Conservation (phyloP, 92 coral and sea anemone species). For the Pocillopora meandrina region DNA sequence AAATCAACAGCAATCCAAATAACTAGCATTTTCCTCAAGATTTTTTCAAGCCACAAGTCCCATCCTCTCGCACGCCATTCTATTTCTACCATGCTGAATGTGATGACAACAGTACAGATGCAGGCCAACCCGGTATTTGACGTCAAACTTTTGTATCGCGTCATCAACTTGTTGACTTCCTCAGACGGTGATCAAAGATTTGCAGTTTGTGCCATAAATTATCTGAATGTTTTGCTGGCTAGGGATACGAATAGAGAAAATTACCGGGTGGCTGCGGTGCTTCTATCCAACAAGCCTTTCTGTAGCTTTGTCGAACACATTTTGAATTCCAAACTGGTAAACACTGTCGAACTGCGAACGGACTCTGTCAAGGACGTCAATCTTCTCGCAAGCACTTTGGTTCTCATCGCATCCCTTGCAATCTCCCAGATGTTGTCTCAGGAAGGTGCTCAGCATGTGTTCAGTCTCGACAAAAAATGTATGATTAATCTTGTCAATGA, state of each 20-base stretch:
- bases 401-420: conserved; percentile 51
- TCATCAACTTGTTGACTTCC: conserved; percentile 66
- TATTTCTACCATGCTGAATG: conserved; percentile 59
- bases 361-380: conserved; percentile 4
- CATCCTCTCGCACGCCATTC: conserved; percentile 53
- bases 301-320: conserved; percentile 51
- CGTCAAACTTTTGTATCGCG: conserved; percentile 78
- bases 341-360: neutral
- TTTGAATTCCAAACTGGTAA: conserved; percentile 13
- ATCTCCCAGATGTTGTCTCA: conserved; percentile 31
- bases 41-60: conserved; percentile 70
- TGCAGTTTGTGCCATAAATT: conserved; percentile 64
- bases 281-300: conserved; percentile 63
- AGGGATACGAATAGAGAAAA: conserved; percentile 41
- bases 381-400: conserved; percentile 31
- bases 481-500: conserved; percentile 48
- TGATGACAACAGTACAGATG: conserved; percentile 57
- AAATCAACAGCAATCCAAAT: conserved; percentile 13
- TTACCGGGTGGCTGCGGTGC: conserved; percentile 59
- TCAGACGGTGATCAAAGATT: conserved; percentile 25
- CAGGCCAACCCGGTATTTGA: conserved; percentile 41
- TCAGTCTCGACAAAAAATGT: conserved; percentile 39
- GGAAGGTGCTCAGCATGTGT: conserved; percentile 19
- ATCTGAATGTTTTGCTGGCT: conserved; percentile 64
- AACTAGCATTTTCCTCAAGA: conserved; percentile 70